Percentiles rank a stretch among this genome's conserved stretches.
phyloP scores from a whole-genome alignment of 2,888 invertebrate species.

The Teleogryllus oceanicus region DNA sequence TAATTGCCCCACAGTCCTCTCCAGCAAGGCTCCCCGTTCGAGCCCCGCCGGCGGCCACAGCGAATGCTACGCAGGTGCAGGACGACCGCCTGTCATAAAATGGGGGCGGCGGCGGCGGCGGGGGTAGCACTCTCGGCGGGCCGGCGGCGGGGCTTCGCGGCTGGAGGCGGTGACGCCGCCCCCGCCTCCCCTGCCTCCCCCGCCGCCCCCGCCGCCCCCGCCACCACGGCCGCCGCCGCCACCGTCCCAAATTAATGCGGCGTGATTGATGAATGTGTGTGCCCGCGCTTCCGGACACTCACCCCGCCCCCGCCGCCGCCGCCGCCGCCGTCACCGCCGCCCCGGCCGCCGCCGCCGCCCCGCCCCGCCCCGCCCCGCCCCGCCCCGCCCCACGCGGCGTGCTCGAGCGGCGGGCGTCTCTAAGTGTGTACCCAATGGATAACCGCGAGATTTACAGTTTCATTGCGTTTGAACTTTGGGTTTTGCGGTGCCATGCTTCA shows the following conservation, averaged over 20 bases:
- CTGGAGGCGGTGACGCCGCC: no score
- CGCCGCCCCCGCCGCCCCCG: no score
- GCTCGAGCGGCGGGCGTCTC: background rate
- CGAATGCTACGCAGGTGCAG: no score
- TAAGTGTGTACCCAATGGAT: conserved; percentile 9
- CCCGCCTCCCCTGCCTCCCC: no score
- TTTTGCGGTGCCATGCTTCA: conserved; percentile 18
- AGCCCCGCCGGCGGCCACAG: no score
- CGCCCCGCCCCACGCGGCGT: background rate
- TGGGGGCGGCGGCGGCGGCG: no score
- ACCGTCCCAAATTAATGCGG: conserved; percentile 5
- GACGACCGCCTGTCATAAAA: no score
- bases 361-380: background rate
- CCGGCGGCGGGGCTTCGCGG: no score
- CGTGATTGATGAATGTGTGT: conserved; percentile 26
- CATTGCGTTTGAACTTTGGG: conserved; percentile 18
- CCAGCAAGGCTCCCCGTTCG: no score
- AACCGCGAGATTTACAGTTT: conserved; percentile 18
- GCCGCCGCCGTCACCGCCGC: background rate
- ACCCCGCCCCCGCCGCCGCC: background rate
- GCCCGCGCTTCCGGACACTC: background rate
- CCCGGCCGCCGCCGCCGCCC: background rate
- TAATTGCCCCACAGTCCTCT: no score
- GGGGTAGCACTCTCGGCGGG: no score
- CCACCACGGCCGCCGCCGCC: background rate